A percentile compares a stretch with the other conserved stretches of the same genome.
These are phyloP conservation scores for Bufo gargarizans DNA, from an alignment of 2,113 vertebrate genomes.

Conservation along the genomic window DNA sequence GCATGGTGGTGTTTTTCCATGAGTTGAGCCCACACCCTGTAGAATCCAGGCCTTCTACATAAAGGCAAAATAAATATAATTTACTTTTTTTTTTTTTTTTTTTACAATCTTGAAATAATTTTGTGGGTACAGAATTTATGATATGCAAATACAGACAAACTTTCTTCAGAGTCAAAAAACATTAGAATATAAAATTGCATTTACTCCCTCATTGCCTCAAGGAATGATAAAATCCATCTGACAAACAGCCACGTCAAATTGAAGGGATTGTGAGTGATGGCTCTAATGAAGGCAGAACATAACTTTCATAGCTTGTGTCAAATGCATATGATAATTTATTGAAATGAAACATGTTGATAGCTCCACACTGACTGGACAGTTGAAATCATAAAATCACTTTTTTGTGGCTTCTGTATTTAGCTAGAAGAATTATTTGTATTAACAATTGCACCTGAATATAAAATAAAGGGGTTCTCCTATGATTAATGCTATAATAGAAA, in stretches of 20 bases:
- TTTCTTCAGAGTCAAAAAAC: conserved; percentile 17
- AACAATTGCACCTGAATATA: too few species aligned
- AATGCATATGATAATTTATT: background rate
- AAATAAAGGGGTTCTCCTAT: too few species aligned
- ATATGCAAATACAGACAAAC: conserved; percentile 24
- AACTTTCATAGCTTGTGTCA: background rate
- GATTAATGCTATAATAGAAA: too few species aligned
- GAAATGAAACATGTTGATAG: background rate
- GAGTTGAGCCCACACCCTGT: background rate
- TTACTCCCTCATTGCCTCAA: conserved; percentile 36
- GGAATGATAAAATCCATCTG: conserved; percentile 39
- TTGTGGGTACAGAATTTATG: background rate
- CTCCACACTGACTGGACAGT: background rate
- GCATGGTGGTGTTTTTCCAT: background rate
- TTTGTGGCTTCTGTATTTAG: background rate
- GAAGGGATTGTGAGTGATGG: conserved; percentile 28
- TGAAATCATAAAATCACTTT: background rate
- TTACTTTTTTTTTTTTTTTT: background rate
- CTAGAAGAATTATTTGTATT: background rate
- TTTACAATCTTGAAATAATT: background rate
- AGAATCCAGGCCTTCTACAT: background rate
- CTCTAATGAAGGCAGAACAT: conserved; percentile 1
- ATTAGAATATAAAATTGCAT: conserved; percentile 25
- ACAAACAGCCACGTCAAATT: conserved; percentile 22
- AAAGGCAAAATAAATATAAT: background rate